Conservation (phyloP, 92 coral and sea anemone genomes). For the Chrysogorgia sp. region DNA sequence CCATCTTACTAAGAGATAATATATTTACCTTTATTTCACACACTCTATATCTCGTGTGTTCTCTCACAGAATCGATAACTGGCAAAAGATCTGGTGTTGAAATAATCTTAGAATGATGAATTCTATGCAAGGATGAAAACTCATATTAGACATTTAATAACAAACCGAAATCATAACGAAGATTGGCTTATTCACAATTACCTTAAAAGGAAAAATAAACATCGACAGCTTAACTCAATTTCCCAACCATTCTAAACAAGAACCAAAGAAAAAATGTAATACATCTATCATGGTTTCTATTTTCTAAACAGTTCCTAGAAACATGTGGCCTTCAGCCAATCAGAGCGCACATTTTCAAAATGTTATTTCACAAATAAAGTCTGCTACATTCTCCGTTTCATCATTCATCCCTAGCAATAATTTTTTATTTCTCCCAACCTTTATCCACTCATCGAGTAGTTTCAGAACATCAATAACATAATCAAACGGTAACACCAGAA, state of each 20-base stretch:
- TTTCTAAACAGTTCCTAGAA: too few relatives aligned
- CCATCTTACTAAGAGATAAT: background rate
- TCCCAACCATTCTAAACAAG: constrained; percentile 82
- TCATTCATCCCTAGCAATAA: too few relatives aligned
- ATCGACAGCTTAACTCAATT: constrained; percentile 81
- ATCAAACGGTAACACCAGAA: constrained; percentile 90
- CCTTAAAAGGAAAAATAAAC: constrained; percentile 87
- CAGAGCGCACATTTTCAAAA: too few relatives aligned
- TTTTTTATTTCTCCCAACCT: too few relatives aligned
- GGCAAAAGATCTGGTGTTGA: constrained; percentile 67
- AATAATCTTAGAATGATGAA: constrained; percentile 79
- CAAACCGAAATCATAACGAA: constrained; percentile 3
- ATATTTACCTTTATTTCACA: constrained; percentile 67
- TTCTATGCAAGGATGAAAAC: constrained; percentile 41
- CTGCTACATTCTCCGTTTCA: too few relatives aligned
- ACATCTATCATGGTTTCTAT: too few relatives aligned
- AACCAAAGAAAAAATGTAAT: background rate
- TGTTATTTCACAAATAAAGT: too few relatives aligned
- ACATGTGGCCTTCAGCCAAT: too few relatives aligned
- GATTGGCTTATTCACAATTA: constrained; percentile 10
- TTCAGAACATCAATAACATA: constrained; percentile 76
- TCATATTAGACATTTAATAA: background rate
- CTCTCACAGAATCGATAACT: constrained; percentile 72
- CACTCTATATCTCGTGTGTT: constrained; percentile 69
- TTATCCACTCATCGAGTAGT: constrained; percentile 77